Evolutionary conservation across 2,888 invertebrate genomes (phyloP), one percentile per base, ranked within the genome.

Genomic region (Netelia inedita): DNA sequence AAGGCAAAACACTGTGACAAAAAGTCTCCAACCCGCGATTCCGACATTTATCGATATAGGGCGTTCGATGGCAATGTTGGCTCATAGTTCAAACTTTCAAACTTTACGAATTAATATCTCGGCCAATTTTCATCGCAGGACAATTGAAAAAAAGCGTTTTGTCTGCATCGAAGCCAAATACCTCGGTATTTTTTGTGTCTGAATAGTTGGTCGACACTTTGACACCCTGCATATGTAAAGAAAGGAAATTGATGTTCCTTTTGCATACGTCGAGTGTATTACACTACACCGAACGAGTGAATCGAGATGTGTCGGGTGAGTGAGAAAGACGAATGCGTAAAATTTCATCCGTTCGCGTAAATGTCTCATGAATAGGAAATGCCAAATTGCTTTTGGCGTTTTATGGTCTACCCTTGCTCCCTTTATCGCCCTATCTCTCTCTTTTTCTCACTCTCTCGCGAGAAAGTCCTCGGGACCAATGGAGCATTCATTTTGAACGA

Each of bases 361-460:
- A 85, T 82, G 82, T 82, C 82, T 82, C 85, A 85, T 85, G 85
- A 85, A 85, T 85, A 85, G 85, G 79, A 85, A 85, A 79, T 85
- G 82, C 85, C 82, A 85, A 85, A 85, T 85, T 85, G 85, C 79
- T 79, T 72, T 53, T 61, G 75, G 82, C 82, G 76, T 82, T 85
- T 85, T 85, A 86, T 79, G 79, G 23, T 53, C 41, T 61, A 50
- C 35, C 43, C n/a, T 19, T 21, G 61, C 50, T 28, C 1, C 3
- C 59, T 68, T 19, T 9, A 23, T 73, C 73, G 46, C 43, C 76
- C 21, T 69, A n/a, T 21, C 43, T 61, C 57, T 61, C 16, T 28
- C 19, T 59, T 41, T 28, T 61, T 75, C 41, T 28, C n/a, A 55
- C 61, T 69, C 63, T 35, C 69, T 28, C 10, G 72, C 19, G 50